These are phyloP conservation scores for Coccyzus lansbergi DNA, from an alignment of 2,797 vertebrate genomes.

Conservation along the genomic window DNA sequence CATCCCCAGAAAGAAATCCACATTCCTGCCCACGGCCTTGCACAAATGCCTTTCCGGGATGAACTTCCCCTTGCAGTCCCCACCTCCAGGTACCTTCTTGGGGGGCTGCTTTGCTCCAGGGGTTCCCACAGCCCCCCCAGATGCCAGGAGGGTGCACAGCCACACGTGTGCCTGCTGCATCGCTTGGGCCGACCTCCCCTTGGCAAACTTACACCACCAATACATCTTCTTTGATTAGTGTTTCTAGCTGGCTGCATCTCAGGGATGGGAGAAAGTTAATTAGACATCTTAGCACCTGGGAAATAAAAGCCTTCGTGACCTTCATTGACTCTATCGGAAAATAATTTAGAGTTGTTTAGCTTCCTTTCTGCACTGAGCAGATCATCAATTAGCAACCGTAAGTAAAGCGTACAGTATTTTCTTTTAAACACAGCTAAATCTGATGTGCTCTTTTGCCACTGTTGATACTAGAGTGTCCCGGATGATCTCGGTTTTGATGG, in stretches of 20 bases:
- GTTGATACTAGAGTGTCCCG: neutral
- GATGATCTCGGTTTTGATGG: constrained; percentile 36
- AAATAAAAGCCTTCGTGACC: constrained; percentile 48
- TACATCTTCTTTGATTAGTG: neutral
- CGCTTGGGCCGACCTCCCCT: neutral
- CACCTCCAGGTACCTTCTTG: neutral
- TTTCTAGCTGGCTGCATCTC: constrained; percentile 29
- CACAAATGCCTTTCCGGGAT: neutral
- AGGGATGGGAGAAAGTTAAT: constrained; percentile 51
- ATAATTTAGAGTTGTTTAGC: constrained; percentile 26
- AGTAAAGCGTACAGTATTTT: neutral
- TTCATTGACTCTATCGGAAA: constrained; percentile 48
- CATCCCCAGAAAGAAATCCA: neutral
- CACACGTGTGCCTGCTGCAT: fast-evolving
- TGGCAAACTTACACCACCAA: neutral
- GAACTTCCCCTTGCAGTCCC: neutral
- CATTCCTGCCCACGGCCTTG: neutral
- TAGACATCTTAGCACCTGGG: constrained; percentile 35
- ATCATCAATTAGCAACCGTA: neutral
- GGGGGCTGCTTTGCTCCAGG: neutral
- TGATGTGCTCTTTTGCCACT: constrained; percentile 6
- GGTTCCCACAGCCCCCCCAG: fast-evolving
- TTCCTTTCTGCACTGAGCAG: constrained; percentile 29
- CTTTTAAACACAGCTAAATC: constrained; percentile 13
- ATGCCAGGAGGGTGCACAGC: neutral